phyloP scores from a whole-genome alignment of 2,113 vertebrate genomes.

The Myrmecobius fasciatus region DNA sequence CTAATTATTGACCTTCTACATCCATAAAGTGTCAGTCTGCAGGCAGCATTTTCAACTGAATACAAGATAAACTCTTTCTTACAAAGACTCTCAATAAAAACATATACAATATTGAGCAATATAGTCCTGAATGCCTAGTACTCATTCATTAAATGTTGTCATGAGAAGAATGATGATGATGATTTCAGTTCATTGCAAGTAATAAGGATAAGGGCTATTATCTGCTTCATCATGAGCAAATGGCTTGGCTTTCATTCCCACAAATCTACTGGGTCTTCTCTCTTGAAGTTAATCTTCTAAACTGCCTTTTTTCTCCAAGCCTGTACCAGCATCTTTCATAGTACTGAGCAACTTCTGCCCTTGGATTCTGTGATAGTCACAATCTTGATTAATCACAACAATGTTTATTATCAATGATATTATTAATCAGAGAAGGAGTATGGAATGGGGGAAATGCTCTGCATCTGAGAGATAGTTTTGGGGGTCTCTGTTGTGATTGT shows the following conservation, averaged over 20 bases:
- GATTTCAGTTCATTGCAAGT: background rate
- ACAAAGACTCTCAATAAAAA: background rate
- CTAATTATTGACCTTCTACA: background rate
- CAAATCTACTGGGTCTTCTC: background rate
- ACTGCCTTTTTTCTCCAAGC: background rate
- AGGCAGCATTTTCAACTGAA: background rate
- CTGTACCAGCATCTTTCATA: background rate
- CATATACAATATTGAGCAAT: background rate
- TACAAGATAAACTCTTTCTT: constrained; percentile 17
- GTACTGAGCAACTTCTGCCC: background rate
- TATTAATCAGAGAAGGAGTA: background rate
- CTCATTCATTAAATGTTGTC: background rate
- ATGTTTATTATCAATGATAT: background rate
- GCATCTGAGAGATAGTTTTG: background rate
- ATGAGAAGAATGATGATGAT: constrained; percentile 6
- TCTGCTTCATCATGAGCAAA: background rate
- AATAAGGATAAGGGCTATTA: background rate
- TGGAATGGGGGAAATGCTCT: background rate
- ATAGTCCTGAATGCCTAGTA: background rate
- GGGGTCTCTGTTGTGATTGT: too few species aligned
- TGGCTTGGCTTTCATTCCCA: background rate
- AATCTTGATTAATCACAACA: background rate
- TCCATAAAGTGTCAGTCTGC: constrained; percentile 25
- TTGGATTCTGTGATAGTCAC: background rate
- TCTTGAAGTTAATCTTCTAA: background rate